phyloP scores from a whole-genome alignment of 35 echinoderm and acorn worm genomes.

The Chiridota heheva region DNA sequence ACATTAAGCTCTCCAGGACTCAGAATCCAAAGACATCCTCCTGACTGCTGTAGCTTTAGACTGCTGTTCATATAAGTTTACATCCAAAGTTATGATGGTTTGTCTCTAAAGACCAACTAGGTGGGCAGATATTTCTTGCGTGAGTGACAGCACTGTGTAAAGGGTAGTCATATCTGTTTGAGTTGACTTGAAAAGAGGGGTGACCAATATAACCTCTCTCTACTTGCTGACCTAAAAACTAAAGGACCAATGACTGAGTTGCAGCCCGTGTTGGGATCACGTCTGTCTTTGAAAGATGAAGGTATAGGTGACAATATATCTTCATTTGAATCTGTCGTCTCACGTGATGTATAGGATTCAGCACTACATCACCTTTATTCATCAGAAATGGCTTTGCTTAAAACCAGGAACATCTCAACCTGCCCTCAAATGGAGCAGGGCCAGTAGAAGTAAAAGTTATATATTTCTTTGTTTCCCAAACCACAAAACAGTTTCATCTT shows the following conservation, averaged over 20 bases:
- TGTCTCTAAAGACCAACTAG: constrained; percentile 13
- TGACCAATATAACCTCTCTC: background rate
- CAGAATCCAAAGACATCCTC: constrained; percentile 23
- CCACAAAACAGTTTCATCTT: too few species aligned
- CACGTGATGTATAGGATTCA: constrained; percentile 3
- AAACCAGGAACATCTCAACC: too few species aligned
- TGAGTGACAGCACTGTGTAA: constrained; percentile 22
- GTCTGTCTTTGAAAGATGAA: constrained; percentile 3
- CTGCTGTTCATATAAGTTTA: constrained; percentile 29
- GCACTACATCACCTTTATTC: too few species aligned
- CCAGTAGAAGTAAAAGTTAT: too few species aligned
- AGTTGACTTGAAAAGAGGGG: constrained; percentile 11
- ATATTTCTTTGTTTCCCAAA: too few species aligned
- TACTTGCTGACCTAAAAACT: constrained; percentile 16
- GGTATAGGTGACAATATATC: constrained; percentile 27
- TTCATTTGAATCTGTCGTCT: background rate
- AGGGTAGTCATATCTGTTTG: constrained; percentile 12
- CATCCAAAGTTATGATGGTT: constrained; percentile 17
- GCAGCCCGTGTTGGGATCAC: constrained; percentile 34
- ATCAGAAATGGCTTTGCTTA: too few species aligned
- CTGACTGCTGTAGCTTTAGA: constrained; percentile 16
- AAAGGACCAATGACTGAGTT: constrained; percentile 27
- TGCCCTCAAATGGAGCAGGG: too few species aligned
- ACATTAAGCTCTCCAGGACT: constrained; percentile 28
- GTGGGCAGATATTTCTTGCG: constrained; percentile 17